Evolutionary conservation across 1,140 invertebrate species (phyloP).

Genomic region (Zeugodacus cucurbitae): DNA sequence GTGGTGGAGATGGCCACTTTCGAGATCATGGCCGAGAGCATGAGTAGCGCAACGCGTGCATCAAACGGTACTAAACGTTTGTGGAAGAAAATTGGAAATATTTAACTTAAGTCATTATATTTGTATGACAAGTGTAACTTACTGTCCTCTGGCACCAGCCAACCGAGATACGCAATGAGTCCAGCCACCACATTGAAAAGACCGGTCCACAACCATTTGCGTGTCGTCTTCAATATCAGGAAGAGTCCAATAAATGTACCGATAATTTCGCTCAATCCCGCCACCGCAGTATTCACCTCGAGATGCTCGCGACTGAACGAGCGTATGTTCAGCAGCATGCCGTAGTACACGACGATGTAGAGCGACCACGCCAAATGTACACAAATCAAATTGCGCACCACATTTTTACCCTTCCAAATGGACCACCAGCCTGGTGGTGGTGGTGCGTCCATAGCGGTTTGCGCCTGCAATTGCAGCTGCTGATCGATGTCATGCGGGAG

Average conservation of each 20-base stretch:
- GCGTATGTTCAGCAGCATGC: slow-evolving; percentile 66
- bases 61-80: slow-evolving; percentile 50
- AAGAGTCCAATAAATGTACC: slow-evolving; percentile 65
- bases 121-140: background rate
- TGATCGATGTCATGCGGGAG: slow-evolving; percentile 63
- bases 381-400: slow-evolving; percentile 59
- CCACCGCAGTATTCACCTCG: slow-evolving; percentile 63
- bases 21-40: slow-evolving; percentile 63
- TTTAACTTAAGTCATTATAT: background rate
- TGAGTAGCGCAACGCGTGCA: slow-evolving; percentile 57
- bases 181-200: slow-evolving; percentile 62
- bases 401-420: slow-evolving; percentile 61
- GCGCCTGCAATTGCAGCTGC: slow-evolving; percentile 62
- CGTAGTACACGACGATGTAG: slow-evolving; percentile 66
- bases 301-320: slow-evolving; percentile 65
- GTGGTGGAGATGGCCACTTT: slow-evolving; percentile 63
- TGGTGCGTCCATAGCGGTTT: slow-evolving; percentile 59
- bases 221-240: slow-evolving; percentile 59
- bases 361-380: slow-evolving; percentile 63
- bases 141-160: slow-evolving; percentile 59
- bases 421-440: slow-evolving; percentile 63
- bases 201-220: slow-evolving; percentile 62
- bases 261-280: slow-evolving; percentile 63
- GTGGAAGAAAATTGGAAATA: slow-evolving; percentile 25
- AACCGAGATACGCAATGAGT: slow-evolving; percentile 59